Evolutionary conservation across 2,113 vertebrate species (phyloP).

Genomic region (human): DNA sequence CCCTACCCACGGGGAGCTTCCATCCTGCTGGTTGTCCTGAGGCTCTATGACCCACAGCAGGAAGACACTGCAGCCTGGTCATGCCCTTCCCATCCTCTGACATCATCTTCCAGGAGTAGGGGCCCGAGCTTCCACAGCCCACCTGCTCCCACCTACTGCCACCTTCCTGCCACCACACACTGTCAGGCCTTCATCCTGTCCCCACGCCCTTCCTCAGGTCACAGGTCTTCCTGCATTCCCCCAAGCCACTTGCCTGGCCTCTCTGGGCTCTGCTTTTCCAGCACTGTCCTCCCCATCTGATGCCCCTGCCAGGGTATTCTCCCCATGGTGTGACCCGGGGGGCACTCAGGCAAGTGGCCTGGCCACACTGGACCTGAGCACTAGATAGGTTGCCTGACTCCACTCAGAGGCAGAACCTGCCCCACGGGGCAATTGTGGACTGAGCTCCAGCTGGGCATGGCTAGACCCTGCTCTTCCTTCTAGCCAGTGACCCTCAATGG

Average conservation of each 20-base stretch:
- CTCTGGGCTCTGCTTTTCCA: background rate
- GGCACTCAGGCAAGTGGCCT: background rate
- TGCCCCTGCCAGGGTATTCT: background rate
- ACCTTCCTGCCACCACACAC: no score
- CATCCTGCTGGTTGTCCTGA: no score
- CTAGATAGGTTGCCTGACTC: background rate
- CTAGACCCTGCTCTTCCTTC: background rate
- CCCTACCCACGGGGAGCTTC: background rate
- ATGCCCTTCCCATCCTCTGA: background rate
- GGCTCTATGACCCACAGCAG: no score
- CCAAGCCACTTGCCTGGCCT: background rate
- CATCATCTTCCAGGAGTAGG: background rate
- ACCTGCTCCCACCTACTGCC: rapidly evolving
- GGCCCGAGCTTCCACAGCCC: background rate
- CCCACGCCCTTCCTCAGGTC: background rate
- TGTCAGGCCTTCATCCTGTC: background rate
- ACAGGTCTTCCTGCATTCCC: background rate
- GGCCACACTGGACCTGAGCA: background rate
- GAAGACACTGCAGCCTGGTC: background rate
- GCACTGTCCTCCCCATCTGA: background rate
- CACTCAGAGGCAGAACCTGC: background rate
- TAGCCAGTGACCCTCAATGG: background rate
- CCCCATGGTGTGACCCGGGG: background rate
- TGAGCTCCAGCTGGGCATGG: background rate
- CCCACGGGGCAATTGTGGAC: background rate